phyloP scores from a whole-genome alignment of 2,113 vertebrate species.

The Salvelinus fontinalis region DNA sequence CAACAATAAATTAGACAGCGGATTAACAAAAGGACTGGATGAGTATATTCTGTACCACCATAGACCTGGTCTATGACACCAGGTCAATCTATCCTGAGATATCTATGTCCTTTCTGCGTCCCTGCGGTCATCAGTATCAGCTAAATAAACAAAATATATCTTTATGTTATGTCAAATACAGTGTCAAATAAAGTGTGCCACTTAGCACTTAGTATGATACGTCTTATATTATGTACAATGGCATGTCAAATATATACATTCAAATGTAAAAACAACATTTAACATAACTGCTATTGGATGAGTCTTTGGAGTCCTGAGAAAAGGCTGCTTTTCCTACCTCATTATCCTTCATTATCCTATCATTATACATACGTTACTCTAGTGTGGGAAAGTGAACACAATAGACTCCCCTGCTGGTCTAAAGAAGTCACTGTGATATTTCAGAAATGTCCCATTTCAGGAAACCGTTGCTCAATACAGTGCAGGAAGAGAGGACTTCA shows the following conservation, averaged over 20 bases:
- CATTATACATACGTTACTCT: background rate
- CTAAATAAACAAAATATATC: no score
- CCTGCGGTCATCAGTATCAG: no score
- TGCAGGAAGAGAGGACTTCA: background rate
- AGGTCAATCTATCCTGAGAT: no score
- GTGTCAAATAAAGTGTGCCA: background rate
- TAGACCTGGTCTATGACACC: no score
- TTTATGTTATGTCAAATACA: background rate
- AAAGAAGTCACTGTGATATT: slow-evolving; percentile 11
- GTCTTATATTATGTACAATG: no score
- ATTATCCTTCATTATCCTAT: background rate
- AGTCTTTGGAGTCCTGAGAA: background rate
- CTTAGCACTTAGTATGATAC: no score
- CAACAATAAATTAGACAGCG: background rate
- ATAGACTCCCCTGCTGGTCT: slow-evolving; percentile 53
- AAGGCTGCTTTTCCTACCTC: background rate
- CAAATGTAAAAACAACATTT: background rate
- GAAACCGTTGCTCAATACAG: slow-evolving; percentile 8
- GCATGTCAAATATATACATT: background rate
- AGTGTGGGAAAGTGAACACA: slow-evolving; percentile 5
- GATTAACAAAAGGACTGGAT: background rate
- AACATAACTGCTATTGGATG: background rate
- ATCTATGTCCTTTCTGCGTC: no score
- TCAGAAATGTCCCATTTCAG: background rate
- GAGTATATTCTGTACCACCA: no score